Evolutionary conservation across 2,797 vertebrate genomes (phyloP), one percentile per base, ranked within the genome.

Genomic region (Enoplosus armatus): DNA sequence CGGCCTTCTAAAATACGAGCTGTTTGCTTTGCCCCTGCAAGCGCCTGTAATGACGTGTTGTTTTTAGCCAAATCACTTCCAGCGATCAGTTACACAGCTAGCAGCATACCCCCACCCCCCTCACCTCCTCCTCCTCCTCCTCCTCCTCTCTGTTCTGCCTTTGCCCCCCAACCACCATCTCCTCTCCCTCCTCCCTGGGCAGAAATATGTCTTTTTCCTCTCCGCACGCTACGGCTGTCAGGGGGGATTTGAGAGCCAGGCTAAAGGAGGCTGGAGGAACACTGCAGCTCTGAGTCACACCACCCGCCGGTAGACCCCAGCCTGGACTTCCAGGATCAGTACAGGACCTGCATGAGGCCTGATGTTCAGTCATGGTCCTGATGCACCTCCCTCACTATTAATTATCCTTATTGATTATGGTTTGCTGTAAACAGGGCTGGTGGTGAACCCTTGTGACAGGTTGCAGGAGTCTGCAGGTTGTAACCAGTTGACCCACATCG

Each of bases 51-150:
- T 96, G 95, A 96, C 92, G 94, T 97, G 97, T 97, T 97, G 96
- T 97, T 97, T 97, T 97, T 96, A 96, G 95, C 95, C 94, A 97
- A 98, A 98, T 97, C 96, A 97, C 96, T 98, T 98, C 96, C 97
- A 97, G 96, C 95, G 95, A 97, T 96, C 96, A 95, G 91, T 96
- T 97, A 96, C 94, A 94, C 92, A 90, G 88, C 66, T 67, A 43
- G 79, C 81, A 84, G 91, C 94, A 92, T 33, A 73, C 43, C 68
- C 75, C 16, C n/a, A 10, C 24, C 87, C 94, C 80, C 33, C 27
- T 39, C 27, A 88, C 94, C 80, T 15, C 37, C 93, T 80, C 80
- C 92, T 93, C 94, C 85, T 90, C 33, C 41, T 11, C 55, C 93
- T 89, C 87, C 91, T 90, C 90, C 94, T 94, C 94, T 93, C 94